These are phyloP conservation scores for Dioctria rufipes DNA, from an alignment of 2,888 invertebrate genomes.

Conservation along the genomic window DNA sequence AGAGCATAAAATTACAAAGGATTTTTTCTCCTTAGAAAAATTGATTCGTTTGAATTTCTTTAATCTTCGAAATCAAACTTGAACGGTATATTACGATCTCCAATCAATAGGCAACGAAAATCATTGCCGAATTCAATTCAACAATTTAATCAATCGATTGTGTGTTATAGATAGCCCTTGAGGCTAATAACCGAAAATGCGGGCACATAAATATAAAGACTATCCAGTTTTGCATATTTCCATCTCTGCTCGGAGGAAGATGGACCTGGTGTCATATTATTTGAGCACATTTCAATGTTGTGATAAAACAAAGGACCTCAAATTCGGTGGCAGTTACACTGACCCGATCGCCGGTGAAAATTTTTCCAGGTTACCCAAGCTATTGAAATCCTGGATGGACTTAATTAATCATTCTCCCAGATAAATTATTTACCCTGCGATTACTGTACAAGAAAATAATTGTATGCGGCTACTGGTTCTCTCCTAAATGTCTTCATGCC, in stretches of 20 bases:
- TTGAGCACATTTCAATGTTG: background rate
- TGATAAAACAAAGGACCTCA: background rate
- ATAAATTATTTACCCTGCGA: background rate
- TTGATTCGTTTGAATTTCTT: no score
- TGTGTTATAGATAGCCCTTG: no score
- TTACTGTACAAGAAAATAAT: background rate
- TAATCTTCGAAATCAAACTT: no score
- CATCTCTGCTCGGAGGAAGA: background rate
- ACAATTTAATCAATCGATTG: no score
- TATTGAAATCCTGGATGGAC: background rate
- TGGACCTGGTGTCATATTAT: background rate
- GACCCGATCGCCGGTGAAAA: background rate
- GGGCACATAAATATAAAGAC: background rate
- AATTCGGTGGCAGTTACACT: background rate
- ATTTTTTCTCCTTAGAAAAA: no score
- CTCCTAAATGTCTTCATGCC: background rate
- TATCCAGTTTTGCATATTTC: background rate
- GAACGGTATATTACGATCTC: no score
- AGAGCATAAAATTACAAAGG: no score
- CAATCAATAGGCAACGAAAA: no score
- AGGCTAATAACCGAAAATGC: background rate
- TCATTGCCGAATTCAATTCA: no score
- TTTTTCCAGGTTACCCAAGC: background rate
- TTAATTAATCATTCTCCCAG: conserved; percentile 3
- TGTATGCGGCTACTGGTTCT: background rate